Conservation (phyloP, 1,140 invertebrate species). For the Listronotus bonariensis region DNA sequence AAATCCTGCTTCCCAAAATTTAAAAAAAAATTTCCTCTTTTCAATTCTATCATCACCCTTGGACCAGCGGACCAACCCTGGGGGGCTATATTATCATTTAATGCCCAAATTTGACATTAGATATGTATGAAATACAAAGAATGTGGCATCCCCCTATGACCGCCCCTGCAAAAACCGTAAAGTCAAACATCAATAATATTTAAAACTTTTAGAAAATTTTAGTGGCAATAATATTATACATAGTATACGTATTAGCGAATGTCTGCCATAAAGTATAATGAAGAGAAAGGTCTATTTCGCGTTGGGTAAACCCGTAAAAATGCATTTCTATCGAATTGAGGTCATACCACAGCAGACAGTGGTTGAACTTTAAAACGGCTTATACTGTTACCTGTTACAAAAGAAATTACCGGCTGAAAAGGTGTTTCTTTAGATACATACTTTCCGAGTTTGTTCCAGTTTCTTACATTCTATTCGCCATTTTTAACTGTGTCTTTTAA, state of each 20-base stretch:
- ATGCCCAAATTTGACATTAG: too few species aligned
- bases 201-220: too few species aligned
- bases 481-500: background rate
- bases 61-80: too few species aligned
- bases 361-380: slow-evolving; percentile 29
- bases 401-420: slow-evolving; percentile 17
- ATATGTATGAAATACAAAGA: too few species aligned
- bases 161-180: too few species aligned
- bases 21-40: too few species aligned
- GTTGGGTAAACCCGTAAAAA: slow-evolving; percentile 21
- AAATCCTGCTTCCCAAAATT: too few species aligned
- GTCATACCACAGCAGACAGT: slow-evolving; percentile 26
- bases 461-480: background rate
- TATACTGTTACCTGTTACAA: slow-evolving; percentile 25
- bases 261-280: background rate
- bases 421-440: slow-evolving; percentile 8
- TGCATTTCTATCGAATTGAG: slow-evolving; percentile 31
- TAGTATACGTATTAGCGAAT: background rate
- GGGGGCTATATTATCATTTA: too few species aligned
- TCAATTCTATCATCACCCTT: too few species aligned
- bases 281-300: slow-evolving; percentile 33
- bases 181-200: too few species aligned
- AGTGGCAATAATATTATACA: too few species aligned
- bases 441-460: background rate
- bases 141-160: too few species aligned